Evolutionary conservation across 2,888 invertebrate species (phyloP).

Genomic region (Branchipolynoe longqiensis): DNA sequence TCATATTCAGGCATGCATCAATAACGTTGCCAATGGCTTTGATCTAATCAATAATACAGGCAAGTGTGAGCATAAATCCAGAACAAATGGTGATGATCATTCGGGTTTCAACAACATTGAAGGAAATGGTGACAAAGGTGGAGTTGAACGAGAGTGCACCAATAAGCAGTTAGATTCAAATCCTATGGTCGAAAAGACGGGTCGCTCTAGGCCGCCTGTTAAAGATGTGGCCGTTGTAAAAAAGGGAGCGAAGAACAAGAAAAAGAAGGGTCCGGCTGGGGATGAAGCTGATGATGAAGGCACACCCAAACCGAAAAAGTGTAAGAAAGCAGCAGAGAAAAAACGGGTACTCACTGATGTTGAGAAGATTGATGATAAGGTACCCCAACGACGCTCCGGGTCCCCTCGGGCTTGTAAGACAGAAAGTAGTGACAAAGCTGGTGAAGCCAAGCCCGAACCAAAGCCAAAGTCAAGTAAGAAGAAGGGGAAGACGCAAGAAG

Average conservation of each 20-base stretch:
- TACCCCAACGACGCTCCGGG: background rate
- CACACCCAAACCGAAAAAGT: constrained; percentile 40
- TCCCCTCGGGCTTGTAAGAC: constrained; percentile 20
- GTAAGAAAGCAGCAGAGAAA: background rate
- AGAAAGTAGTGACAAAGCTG: constrained; percentile 3
- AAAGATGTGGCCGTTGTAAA: background rate
- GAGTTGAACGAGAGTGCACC: background rate
- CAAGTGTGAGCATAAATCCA: background rate
- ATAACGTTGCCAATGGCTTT: constrained; percentile 15
- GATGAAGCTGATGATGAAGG: constrained; percentile 35
- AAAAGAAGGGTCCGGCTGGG: constrained; percentile 2
- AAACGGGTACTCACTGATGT: background rate
- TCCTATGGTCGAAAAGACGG: background rate
- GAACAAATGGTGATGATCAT: constrained; percentile 14
- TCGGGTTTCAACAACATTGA: background rate
- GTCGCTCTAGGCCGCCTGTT: background rate
- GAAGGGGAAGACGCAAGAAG: background rate
- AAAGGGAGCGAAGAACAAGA: constrained; percentile 17
- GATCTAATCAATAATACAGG: background rate
- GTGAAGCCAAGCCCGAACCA: background rate
- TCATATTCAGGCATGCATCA: constrained; percentile 1
- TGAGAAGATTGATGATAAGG: constrained; percentile 11
- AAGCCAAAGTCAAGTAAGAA: constrained; percentile 21
- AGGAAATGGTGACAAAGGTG: background rate
- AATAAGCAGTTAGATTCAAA: background rate